Conservation (phyloP, 1,140 invertebrate genomes). For the Trachymyrmex septentrionalis region DNA sequence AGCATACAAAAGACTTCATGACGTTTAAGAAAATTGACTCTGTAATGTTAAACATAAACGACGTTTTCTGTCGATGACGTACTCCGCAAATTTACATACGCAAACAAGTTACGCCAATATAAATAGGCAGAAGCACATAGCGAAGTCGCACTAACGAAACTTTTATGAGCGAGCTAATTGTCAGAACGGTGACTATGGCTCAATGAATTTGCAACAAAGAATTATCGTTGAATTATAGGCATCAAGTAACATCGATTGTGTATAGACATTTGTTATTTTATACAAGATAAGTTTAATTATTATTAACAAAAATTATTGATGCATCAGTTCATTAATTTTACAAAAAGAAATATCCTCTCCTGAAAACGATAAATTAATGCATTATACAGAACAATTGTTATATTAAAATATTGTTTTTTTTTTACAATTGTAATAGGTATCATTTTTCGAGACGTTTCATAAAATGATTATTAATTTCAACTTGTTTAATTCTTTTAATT, state of each 20-base stretch:
- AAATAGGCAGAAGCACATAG: constrained; percentile 63
- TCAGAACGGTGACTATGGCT: constrained; percentile 12
- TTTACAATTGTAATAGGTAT: constrained; percentile 18
- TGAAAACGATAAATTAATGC: constrained; percentile 5
- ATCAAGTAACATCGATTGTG: not conserved
- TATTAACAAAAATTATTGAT: not conserved
- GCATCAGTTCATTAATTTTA: not conserved
- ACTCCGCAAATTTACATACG: constrained; percentile 59
- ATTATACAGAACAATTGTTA: not conserved
- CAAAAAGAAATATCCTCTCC: not conserved
- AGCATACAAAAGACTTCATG: not conserved
- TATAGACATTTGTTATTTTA: not conserved
- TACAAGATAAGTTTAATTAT: not conserved
- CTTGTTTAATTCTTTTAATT: constrained; percentile 57
- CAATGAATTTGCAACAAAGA: constrained; percentile 41
- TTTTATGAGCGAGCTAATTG: constrained; percentile 60
- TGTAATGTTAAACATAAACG: not conserved
- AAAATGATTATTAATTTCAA: constrained; percentile 63
- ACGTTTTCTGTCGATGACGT: constrained; percentile 54
- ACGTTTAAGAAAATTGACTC: constrained; percentile 52
- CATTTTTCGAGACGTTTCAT: constrained; percentile 32
- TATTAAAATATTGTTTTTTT: constrained; percentile 41
- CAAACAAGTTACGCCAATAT: constrained; percentile 61
- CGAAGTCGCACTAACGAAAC: constrained; percentile 53
- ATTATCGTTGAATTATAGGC: constrained; percentile 21